A percentile compares a stretch with the other conserved stretches of the same genome.
Conservation (phyloP, 2,888 invertebrate genomes). For the Parthenolecanium corni region DNA sequence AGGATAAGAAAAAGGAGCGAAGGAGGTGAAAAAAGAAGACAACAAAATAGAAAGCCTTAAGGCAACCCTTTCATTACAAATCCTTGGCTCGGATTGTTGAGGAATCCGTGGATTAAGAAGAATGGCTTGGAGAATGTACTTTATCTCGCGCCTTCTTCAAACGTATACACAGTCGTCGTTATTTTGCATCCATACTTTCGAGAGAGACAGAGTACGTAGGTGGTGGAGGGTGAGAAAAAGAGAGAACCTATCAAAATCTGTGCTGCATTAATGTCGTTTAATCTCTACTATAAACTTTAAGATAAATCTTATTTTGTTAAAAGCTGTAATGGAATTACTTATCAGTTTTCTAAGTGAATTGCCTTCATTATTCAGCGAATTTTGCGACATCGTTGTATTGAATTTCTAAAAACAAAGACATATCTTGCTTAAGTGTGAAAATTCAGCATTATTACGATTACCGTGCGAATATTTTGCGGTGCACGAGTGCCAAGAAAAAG, state of each 20-base stretch:
- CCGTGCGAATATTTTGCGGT: no score
- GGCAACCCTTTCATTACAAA: slow-evolving; percentile 25
- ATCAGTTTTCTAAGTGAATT: slow-evolving; percentile 25
- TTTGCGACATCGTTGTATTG: slow-evolving; percentile 3
- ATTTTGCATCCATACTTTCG: neutral
- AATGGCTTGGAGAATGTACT: slow-evolving; percentile 16
- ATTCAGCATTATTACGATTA: no score
- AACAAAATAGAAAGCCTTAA: slow-evolving; percentile 6
- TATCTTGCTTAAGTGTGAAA: no score
- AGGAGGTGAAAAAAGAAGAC: no score
- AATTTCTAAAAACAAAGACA: neutral
- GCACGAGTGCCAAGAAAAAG: no score
- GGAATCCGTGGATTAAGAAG: slow-evolving; percentile 24
- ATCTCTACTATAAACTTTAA: slow-evolving; percentile 24
- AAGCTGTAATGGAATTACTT: slow-evolving; percentile 25
- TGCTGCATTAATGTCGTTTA: slow-evolving; percentile 24
- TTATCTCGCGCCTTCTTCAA: slow-evolving; percentile 21
- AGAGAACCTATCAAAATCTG: slow-evolving; percentile 23
- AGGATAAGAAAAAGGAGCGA: slow-evolving; percentile 7
- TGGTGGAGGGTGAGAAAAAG: neutral
- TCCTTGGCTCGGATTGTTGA: slow-evolving; percentile 22
- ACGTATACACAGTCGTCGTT: slow-evolving; percentile 19
- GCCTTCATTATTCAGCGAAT: slow-evolving; percentile 23
- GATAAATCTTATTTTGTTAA: slow-evolving; percentile 26
- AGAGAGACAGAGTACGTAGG: no score